Base-by-base conservation (phyloP, 2,888 invertebrate genomes). In the Stenodema calcarata region DNA sequence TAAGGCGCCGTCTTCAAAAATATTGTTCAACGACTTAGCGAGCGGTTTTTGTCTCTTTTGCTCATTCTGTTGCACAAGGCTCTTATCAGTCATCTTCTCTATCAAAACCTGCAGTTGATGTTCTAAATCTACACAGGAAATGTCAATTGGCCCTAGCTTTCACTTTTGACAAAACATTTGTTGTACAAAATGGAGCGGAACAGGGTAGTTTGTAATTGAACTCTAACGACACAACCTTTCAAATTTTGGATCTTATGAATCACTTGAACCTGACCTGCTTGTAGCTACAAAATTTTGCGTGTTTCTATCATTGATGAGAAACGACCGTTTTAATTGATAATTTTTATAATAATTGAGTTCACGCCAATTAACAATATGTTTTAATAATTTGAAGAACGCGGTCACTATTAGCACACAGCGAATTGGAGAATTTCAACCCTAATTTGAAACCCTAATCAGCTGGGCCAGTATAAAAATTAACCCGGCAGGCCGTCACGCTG, bases 1-100 rank as follows among this genome's bases (percentile, higher is more conserved):
- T 54, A 99, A 92, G 6, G 97, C 95, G 89, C 92, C 94, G 91
- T 99, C 99, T 18, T 98, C 96, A 85, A 99, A 94, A 27, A 99
- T 94, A 92, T 99, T 99, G 91, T 93, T 94, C 80, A 99, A 91
- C 44, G 84, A 73, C 28, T 35, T 62, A 11, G 18, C 62, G 18
- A 62, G 62, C 23, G 62, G 7, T 62, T 62, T 62, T 18, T 23
- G 23, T 27, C 11, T 62, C 62, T 18, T 62, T 9, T n/a, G 27
- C 18, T 62, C 62, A 23, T 62, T 23, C 9, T 23, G 11, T 27
- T 23, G 2, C 23, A 23, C 0, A 4, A 62, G 23, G 23, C 9
- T 23, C 7, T 18, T 18, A 23, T 62, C 62, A 9, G 62, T 11
- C 62, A 62, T 62, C 7, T 62, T 62, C 62, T 62, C 23, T 0